A percentile compares a stretch with the other conserved stretches of the same genome.
Conservation (phyloP, 2,113 vertebrate genomes). For the Ranitomeya variabilis region DNA sequence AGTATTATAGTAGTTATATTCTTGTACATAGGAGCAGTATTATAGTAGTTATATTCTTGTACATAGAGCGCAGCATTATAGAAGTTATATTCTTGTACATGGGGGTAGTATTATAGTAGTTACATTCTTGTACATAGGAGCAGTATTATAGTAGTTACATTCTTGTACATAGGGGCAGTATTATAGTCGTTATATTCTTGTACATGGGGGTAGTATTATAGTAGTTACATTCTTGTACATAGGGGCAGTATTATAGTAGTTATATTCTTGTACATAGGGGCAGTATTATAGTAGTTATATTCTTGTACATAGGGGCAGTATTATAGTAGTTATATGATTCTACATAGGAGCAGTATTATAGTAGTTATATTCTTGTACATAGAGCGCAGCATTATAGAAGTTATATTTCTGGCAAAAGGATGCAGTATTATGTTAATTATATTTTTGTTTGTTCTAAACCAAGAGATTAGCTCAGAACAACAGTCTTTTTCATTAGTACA, state of each 20-base stretch:
- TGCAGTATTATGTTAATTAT: neutral
- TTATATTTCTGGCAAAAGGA: neutral
- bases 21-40: neutral
- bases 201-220: too few relatives aligned
- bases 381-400: neutral
- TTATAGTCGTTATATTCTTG: too few relatives aligned
- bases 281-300: too few relatives aligned
- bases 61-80: neutral
- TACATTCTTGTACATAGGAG: neutral
- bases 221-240: too few relatives aligned
- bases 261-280: too few relatives aligned
- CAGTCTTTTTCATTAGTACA: too few relatives aligned
- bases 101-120: neutral
- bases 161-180: too few relatives aligned
- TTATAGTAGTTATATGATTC: slow-evolving; percentile 15
- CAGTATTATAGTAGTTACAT: too few relatives aligned
- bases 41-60: slow-evolving; percentile 11
- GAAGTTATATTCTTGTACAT: neutral
- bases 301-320: neutral
- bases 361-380: neutral
- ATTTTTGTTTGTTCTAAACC: neutral
- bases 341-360: neutral
- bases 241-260: too few relatives aligned
- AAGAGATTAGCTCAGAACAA: neutral
- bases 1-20: too few relatives aligned